Base-by-base conservation (phyloP, 2,797 vertebrate species). In the Sylvia borin region DNA sequence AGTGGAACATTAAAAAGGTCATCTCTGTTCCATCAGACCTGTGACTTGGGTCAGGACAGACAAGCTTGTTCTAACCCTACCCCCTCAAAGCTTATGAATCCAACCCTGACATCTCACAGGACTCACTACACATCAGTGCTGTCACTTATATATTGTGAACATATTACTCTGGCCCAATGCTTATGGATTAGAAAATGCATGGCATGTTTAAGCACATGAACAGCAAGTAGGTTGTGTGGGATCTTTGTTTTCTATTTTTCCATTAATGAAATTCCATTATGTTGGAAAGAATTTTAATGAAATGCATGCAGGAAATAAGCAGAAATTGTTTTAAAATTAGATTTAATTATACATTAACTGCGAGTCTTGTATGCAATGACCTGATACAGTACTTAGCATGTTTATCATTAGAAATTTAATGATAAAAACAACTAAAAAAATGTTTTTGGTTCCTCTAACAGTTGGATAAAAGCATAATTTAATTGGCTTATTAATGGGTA, bases 231-330 rank as follows among this genome's bases (percentile, higher is more conserved):
- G 31, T 58, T 88, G 50, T 1, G 1, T 67, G 42, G 36, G 31
- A 0, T 51, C 66, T 82, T 79, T 80, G 31, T 71, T 84, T 93
- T 73, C 55, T 45, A 1, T n/a, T 71, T 82, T 84, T 77, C 32
- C 50, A 22, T 36, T 83, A 75, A 93, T 70, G 74, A 89, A 88
- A 95, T 90, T 66, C 68, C 9, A 12, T 60, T 83, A 66, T 67
- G 54, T 67, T 94, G 85, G 38, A 96, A 95, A 94, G 51, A 68
- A 89, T 83, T 86, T 85, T 90, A 90, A 95, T 78, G 47, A 95
- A 92, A 94, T 88, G 66, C 29, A 55, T 72, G 26, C 25, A 92
- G 55, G 66, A 95, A 95, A 77, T 32, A 86, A 88, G 53, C 29
- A 83, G 47, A 91, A 93, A 85, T 90, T 75, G 34, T 68, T 88